Conservation (phyloP, 2,888 invertebrate genomes). For the Hedya salicella region DNA sequence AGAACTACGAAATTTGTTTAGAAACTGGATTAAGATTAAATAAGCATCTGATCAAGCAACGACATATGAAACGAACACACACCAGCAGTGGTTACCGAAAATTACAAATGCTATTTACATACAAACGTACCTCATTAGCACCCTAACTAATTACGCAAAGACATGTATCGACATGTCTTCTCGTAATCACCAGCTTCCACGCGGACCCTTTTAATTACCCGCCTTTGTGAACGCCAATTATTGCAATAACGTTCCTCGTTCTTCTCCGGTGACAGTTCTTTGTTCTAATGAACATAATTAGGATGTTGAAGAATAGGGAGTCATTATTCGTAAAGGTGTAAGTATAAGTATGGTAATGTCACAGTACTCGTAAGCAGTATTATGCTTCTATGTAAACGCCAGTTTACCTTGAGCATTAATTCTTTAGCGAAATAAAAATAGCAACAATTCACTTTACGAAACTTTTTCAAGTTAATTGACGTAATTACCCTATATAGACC, state of each 20-base stretch:
- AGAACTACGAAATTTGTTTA: too few relatives aligned
- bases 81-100: background rate
- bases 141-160: conserved; percentile 42
- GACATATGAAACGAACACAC: background rate
- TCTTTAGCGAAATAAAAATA: too few relatives aligned
- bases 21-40: too few relatives aligned
- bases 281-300: conserved; percentile 59
- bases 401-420: background rate
- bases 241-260: conserved; percentile 72
- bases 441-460: too few relatives aligned
- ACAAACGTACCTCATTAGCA: conserved; percentile 15
- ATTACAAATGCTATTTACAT: background rate
- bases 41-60: too few relatives aligned
- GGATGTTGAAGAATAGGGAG: conserved; percentile 44
- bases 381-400: background rate
- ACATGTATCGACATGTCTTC: conserved; percentile 30
- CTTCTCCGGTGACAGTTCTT: conserved; percentile 58
- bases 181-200: conserved; percentile 75
- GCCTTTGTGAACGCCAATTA: conserved; percentile 72
- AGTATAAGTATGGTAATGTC: background rate
- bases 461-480: too few relatives aligned
- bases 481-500: too few relatives aligned
- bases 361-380: background rate
- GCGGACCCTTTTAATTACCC: conserved; percentile 75
- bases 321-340: conserved; percentile 22